Evolutionary conservation across 1,140 invertebrate genomes (phyloP).

Genomic region (Muscidifurax raptorellus): DNA sequence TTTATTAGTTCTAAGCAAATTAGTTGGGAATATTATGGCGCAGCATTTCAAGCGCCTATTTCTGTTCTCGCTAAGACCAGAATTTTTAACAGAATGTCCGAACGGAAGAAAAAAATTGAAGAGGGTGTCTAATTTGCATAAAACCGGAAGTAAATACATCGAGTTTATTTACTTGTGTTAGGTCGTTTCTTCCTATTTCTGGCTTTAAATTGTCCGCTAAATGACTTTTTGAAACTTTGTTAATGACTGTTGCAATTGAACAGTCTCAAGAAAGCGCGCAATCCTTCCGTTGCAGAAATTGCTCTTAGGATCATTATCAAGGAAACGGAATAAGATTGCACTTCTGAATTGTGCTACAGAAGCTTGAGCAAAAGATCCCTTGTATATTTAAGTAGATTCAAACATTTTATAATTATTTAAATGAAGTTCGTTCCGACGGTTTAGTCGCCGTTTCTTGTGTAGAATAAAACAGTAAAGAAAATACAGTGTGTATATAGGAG

Average conservation of each 20-base stretch:
- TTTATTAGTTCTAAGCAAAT: too few species aligned
- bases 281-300: not conserved
- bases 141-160: not conserved
- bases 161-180: not conserved
- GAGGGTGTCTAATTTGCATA: not conserved
- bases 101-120: too few species aligned
- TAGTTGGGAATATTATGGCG: too few species aligned
- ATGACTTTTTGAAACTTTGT: not conserved
- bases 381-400: not conserved
- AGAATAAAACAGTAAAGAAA: too few species aligned
- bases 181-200: not conserved
- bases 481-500: too few species aligned
- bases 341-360: not conserved
- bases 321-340: not conserved
- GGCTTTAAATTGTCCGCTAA: not conserved
- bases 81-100: too few species aligned
- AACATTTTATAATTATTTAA: not conserved
- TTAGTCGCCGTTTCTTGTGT: too few species aligned
- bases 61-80: too few species aligned
- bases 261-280: not conserved
- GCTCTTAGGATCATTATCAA: not conserved
- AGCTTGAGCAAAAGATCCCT: not conserved
- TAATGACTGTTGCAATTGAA: slow-evolving; percentile 9
- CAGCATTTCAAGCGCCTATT: too few species aligned
- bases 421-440: not conserved